These are phyloP conservation scores for Epinephelus awoara DNA, from an alignment of 2,797 vertebrate genomes.

Conservation along the genomic window DNA sequence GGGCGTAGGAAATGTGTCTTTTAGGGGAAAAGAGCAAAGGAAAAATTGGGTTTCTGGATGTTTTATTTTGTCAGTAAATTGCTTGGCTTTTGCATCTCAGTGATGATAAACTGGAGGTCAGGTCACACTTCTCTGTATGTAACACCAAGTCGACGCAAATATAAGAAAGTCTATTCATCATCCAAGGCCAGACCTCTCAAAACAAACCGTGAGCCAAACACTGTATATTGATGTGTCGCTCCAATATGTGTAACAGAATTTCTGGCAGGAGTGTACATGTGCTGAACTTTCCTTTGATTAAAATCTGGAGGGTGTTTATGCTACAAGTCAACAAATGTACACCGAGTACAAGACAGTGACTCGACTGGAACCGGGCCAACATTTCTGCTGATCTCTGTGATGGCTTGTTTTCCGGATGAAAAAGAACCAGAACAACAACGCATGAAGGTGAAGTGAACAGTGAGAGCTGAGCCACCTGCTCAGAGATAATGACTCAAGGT, in stretches of 20 bases:
- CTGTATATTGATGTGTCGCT: not conserved
- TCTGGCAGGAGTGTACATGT: slow-evolving; percentile 16
- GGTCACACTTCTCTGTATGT: slow-evolving; percentile 1
- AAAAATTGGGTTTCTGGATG: too few species aligned
- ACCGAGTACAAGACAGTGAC: slow-evolving; percentile 34
- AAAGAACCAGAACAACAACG: slow-evolving; percentile 26
- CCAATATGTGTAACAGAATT: not conserved
- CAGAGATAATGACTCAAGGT: slow-evolving; percentile 24
- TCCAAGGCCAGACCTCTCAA: slow-evolving; percentile 4
- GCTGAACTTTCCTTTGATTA: slow-evolving; percentile 25
- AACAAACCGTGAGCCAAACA: slow-evolving; percentile 7
- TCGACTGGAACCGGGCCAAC: slow-evolving; percentile 42
- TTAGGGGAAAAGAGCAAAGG: not conserved
- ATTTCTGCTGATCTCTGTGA: slow-evolving; percentile 57
- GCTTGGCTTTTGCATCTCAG: not conserved
- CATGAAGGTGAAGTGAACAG: slow-evolving; percentile 24
- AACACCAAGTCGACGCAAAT: not conserved
- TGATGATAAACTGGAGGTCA: not conserved
- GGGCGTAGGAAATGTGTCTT: not conserved
- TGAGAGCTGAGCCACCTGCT: slow-evolving; percentile 30
- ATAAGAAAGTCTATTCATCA: not conserved
- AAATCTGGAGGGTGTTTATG: slow-evolving; percentile 32
- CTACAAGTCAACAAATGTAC: slow-evolving; percentile 51
- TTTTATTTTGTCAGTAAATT: not conserved
- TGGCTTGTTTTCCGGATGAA: slow-evolving; percentile 78